Conservation (phyloP, 1,140 invertebrate species). For the Cherax quadricarinatus region DNA sequence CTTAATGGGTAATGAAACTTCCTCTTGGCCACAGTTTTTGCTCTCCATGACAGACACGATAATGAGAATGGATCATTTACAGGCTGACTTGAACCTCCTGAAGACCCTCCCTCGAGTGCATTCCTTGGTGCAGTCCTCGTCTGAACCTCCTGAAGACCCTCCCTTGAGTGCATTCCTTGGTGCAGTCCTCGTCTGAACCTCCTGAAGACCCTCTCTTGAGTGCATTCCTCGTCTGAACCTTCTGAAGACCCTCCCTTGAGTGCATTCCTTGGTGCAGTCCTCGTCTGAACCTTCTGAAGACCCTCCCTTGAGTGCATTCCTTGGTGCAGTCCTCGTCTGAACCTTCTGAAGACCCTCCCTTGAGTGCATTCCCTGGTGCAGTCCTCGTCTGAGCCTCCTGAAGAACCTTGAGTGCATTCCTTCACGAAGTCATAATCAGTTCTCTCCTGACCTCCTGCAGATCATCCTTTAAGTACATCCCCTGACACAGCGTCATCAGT, state of each 20-base stretch:
- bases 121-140: neutral
- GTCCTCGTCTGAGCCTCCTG: neutral
- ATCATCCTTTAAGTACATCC: no score
- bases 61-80: conserved; percentile 50
- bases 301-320: conserved; percentile 38
- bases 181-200: neutral
- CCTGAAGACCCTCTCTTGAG: neutral
- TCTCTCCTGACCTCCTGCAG: no score
- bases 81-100: neutral
- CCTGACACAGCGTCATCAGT: no score
- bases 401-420: conserved; percentile 33
- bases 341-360: neutral
- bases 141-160: neutral
- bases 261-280: conserved; percentile 26
- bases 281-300: neutral
- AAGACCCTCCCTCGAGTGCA: conserved; percentile 17
- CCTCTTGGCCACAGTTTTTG: neutral
- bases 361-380: conserved; percentile 33
- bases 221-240: conserved; percentile 20
- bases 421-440: no score
- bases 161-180: conserved; percentile 45
- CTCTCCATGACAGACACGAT: conserved; percentile 27
- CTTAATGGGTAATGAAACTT: conserved; percentile 48
- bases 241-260: neutral
- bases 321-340: neutral